Conservation (phyloP, 2,797 vertebrate genomes). For the Antennarius maculatus region DNA sequence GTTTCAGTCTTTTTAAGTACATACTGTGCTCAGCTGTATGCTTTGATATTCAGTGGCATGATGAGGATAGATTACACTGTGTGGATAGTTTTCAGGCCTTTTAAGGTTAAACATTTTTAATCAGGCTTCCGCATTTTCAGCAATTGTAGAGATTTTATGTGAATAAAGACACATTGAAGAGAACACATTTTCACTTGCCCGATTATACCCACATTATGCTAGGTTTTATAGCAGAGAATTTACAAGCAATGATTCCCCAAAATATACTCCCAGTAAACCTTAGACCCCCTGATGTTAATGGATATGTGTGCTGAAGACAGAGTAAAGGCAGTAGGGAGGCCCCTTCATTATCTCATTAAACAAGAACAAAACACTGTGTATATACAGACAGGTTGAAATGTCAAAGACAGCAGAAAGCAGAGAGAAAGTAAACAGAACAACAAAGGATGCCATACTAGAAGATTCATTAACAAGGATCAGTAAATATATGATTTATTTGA, state of each 20-base stretch:
- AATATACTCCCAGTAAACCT: constrained; percentile 30
- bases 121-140: not conserved
- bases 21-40: constrained; percentile 1
- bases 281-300: constrained; percentile 17
- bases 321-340: constrained; percentile 8
- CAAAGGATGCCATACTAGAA: constrained; percentile 47
- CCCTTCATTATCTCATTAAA: constrained; percentile 53
- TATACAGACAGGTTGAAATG: constrained; percentile 38
- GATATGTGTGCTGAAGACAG: constrained; percentile 24
- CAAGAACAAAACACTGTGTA: constrained; percentile 40
- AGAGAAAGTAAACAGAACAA: constrained; percentile 52
- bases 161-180: not conserved
- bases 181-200: not conserved
- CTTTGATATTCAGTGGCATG: constrained; percentile 5
- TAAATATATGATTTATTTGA: not conserved
- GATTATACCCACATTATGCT: not conserved
- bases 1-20: constrained; percentile 38
- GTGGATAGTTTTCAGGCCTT: not conserved
- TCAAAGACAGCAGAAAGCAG: constrained; percentile 46
- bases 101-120: not conserved
- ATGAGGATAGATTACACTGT: not conserved
- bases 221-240: not conserved
- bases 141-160: not conserved
- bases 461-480: constrained; percentile 5
- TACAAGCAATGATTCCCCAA: not conserved